Percentiles rank a stretch among this genome's conserved stretches.
phyloP scores from a whole-genome alignment of 2,113 vertebrate species.

The Callaeas wilsoni region DNA sequence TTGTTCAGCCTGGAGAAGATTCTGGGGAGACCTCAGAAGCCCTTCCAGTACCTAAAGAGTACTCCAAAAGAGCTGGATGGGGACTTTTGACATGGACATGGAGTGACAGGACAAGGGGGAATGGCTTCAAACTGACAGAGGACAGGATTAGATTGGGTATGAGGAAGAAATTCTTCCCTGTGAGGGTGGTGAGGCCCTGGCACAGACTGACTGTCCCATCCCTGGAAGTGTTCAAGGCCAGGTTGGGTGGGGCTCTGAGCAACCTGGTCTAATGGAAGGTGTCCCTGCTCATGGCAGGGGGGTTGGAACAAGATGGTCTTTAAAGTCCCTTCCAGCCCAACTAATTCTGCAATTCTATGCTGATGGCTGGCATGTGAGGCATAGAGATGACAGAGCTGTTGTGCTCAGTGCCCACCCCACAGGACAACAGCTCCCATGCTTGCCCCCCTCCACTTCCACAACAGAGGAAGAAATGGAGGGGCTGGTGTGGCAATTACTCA shows the following conservation, averaged over 20 bases:
- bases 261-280: not conserved
- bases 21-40: not conserved
- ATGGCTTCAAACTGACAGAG: not conserved
- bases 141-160: not conserved
- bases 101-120: not conserved
- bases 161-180: not conserved
- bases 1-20: not conserved
- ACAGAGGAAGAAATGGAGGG: not conserved
- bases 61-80: not conserved
- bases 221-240: not conserved
- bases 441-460: not conserved
- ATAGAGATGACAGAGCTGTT: not conserved
- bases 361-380: fast-evolving
- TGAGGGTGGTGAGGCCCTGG: not conserved
- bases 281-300: too few relatives aligned
- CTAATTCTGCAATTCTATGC: not conserved
- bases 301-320: not conserved
- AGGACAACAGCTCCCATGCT: not conserved
- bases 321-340: not conserved
- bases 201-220: not conserved
- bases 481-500: constrained; percentile 72
- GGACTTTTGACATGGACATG: not conserved
- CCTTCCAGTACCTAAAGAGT: not conserved
- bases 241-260: not conserved
- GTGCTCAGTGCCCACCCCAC: not conserved